phyloP scores from a whole-genome alignment of 2,888 invertebrate species.

The Drosophila seclusa region DNA sequence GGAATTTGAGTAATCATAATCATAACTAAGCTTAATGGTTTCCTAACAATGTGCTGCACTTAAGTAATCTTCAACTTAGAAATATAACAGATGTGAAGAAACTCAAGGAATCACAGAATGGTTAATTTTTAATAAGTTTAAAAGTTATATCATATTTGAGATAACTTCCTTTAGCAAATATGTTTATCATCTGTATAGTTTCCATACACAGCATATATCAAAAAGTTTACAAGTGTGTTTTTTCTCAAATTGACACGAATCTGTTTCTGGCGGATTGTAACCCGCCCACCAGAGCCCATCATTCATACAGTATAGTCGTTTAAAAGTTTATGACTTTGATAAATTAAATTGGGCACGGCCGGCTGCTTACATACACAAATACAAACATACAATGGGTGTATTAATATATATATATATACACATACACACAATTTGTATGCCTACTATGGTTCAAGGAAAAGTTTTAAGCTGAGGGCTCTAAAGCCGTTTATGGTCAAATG shows the following conservation, averaged over 20 bases:
- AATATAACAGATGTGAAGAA: not conserved
- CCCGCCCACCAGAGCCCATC: conserved; percentile 33
- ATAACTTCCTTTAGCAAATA: not conserved
- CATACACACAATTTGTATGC: not conserved
- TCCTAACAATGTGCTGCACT: not conserved
- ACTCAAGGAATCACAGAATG: not conserved
- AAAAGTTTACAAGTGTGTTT: conserved; percentile 1
- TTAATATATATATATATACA: conserved; percentile 25
- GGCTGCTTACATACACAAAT: conserved; percentile 14
- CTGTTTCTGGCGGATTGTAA: conserved; percentile 12
- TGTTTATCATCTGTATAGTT: not conserved
- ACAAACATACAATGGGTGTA: not conserved
- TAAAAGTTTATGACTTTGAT: conserved; percentile 79
- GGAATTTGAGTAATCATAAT: not conserved
- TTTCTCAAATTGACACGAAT: conserved; percentile 25
- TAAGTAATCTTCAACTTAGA: not conserved
- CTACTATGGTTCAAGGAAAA: conserved; percentile 30
- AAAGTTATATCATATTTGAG: not conserved
- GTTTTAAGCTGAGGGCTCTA: conserved; percentile 59
- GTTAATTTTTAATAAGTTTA: not conserved
- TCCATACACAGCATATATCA: not conserved
- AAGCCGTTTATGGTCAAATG: conserved; percentile 75
- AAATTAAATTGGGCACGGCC: conserved; percentile 74
- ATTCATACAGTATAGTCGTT: conserved; percentile 60
- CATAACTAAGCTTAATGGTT: not conserved